Evolutionary conservation across 1,140 invertebrate genomes (phyloP), one percentile per base, ranked within the genome.

Genomic region (Drosophila sulfurigaster): DNA sequence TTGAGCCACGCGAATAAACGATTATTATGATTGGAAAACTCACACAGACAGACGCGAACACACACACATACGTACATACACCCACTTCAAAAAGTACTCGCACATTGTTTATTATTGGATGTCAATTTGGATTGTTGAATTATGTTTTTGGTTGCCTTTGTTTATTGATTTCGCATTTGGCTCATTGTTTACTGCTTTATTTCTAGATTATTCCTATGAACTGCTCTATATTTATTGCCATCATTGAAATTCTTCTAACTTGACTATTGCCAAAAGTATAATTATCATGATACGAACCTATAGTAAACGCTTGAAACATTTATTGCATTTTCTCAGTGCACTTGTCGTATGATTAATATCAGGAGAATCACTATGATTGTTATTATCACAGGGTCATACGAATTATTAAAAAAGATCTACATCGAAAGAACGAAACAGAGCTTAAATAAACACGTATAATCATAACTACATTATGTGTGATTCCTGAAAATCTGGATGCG

Each of bases 21-120:
- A 85, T 88, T 88, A 87, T 79, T 68, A 65, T 79, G 76, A 65
- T 70, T 76, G 70, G 73, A 63, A 83, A 52, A 72, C 66, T 77
- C 57, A 32, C 28, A 20, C 28, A 8, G 13, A 30, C n/a, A 25
- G 4, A 43, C 15, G 32, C 16, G 15, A 3, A n/a, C 11, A n/a
- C 38, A 10, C 11, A 83, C 63, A 72, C 66, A 81, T 48, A 30
- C 28, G 13, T 6, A 46, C 16, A 30, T 11, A 41, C 38, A 41
- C 38, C 7, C 11, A 41, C 38, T 38, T 10, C 35, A 4, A 38
- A 38, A 32, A 32, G 30, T 64, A 30, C 10, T n/a, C 15, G 35
- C 35, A n/a, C 58, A 15, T 48, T 71, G 59, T 64, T 71, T 60
- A 67, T 67, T 59, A 66, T 45, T 25, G 10, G 59, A 56, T 64